phyloP scores from a whole-genome alignment of 2,888 invertebrate genomes.

The Heliconius ismenius region DNA sequence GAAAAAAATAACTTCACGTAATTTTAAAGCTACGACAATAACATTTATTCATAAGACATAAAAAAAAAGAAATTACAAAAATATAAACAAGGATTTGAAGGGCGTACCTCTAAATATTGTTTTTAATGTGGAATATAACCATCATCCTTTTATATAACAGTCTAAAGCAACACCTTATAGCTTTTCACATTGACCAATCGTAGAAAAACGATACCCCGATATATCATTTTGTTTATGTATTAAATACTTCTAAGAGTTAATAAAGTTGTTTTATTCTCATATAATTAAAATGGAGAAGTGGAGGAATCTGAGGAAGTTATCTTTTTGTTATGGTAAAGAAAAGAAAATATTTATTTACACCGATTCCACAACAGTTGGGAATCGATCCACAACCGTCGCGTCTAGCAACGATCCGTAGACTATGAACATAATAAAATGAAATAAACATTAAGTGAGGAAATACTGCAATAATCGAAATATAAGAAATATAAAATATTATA shows the following conservation, averaged over 20 bases:
- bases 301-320: too few species aligned
- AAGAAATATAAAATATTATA: too few species aligned
- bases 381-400: too few species aligned
- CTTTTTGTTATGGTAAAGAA: too few species aligned
- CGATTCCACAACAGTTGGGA: too few species aligned
- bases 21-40: slow-evolving; percentile 19
- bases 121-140: slow-evolving; percentile 36
- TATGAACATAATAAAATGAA: too few species aligned
- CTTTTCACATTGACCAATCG: slow-evolving; percentile 32
- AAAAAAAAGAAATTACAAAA: slow-evolving; percentile 37
- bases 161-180: slow-evolving; percentile 34
- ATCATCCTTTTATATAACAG: slow-evolving; percentile 31
- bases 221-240: slow-evolving; percentile 22
- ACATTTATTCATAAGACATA: background rate
- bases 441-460: too few species aligned
- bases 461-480: too few species aligned
- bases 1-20: background rate
- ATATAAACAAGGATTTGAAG: slow-evolving; percentile 35
- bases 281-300: too few species aligned
- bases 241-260: slow-evolving; percentile 26
- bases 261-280: background rate
- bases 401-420: too few species aligned
- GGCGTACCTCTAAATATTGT: slow-evolving; percentile 31
- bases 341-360: too few species aligned
- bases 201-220: slow-evolving; percentile 29